Conservation (phyloP, 2,113 vertebrate genomes). For the Erythrocercus mccallii region DNA sequence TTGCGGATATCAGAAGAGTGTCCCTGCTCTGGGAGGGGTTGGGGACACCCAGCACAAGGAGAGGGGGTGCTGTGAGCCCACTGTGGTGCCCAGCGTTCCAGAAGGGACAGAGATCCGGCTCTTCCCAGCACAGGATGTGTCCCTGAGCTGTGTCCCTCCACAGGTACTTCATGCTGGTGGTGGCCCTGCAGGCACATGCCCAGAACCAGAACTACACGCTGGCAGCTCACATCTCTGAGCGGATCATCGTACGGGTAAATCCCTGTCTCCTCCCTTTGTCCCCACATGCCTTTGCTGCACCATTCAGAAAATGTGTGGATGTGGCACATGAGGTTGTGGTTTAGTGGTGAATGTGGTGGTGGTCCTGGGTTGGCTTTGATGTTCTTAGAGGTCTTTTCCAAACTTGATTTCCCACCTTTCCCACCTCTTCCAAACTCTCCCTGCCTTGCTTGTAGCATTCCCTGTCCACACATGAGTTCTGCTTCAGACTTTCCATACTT, state of each 20-base stretch:
- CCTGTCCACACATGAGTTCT: neutral
- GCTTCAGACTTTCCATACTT: neutral
- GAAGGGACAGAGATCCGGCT: fast-evolving
- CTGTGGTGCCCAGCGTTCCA: fast-evolving
- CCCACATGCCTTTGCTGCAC: neutral
- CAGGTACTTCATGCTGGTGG: constrained; percentile 99
- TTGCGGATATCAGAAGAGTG: neutral
- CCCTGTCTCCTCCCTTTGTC: neutral
- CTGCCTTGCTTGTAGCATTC: neutral
- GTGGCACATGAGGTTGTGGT: fast-evolving
- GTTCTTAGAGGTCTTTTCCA: neutral
- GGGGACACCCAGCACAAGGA: neutral
- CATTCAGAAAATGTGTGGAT: neutral
- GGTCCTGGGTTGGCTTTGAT: neutral
- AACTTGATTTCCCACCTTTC: neutral
- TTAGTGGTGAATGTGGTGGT: neutral
- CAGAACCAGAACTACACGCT: constrained; percentile 95
- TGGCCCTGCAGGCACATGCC: constrained; percentile 91
- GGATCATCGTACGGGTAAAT: constrained; percentile 97
- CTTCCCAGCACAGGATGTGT: neutral
- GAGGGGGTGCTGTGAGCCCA: neutral
- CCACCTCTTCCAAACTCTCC: neutral
- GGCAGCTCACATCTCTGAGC: constrained; percentile 95
- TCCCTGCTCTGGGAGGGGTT: fast-evolving
- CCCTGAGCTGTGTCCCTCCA: neutral